Evolutionary conservation across 1,140 invertebrate genomes (phyloP), one percentile per base, ranked within the genome.

Genomic region (Coelopa frigida): DNA sequence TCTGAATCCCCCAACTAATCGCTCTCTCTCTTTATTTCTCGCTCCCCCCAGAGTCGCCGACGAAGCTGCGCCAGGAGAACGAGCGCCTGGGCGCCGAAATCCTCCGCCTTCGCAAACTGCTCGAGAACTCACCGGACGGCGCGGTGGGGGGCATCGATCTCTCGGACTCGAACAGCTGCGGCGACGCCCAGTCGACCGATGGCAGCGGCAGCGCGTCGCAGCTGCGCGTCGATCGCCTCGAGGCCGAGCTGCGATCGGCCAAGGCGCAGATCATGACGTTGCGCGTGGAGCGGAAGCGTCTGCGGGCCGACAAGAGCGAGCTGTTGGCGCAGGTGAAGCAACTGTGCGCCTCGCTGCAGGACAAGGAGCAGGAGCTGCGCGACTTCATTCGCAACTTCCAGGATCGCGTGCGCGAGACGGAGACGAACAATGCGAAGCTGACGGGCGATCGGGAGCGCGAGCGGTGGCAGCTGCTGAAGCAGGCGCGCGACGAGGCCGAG

Each of bases 301-400:
- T 96, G 56, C 92, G 94, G 70, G 87, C 89, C 12, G 91, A 95
- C 71, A 94, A 94, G 72, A 90, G 89, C 65, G 91, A 96, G 72
- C 76, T 96, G 15, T 72, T 95, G 49, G 89, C 88, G 61, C 91
- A 96, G 73, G 94, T 94, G 83, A 94, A 94, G 71, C 89, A 94
- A 58, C 77, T 96, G 11, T 96, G 94, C 64, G 83, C 83, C 46
- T 94, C 91, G 12, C 74, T 96, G 41, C 91, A 95, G 70, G 90
- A 94, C 59, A 94, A 95, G 72, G 91, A 95, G 65, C 84, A 87
- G 50, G 91, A 94, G 70, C 73, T 95, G 12, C 75, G 91, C 49
- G 90, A 94, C 70, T 96, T 96, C 59, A 94, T 96, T 59, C 77
- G 89, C 47, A 94, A 89, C 72, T 96, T 91, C 69, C 91, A 94